These are phyloP conservation scores for Macrotis lagotis DNA, from an alignment of 2,113 vertebrate species.

Conservation along the genomic window DNA sequence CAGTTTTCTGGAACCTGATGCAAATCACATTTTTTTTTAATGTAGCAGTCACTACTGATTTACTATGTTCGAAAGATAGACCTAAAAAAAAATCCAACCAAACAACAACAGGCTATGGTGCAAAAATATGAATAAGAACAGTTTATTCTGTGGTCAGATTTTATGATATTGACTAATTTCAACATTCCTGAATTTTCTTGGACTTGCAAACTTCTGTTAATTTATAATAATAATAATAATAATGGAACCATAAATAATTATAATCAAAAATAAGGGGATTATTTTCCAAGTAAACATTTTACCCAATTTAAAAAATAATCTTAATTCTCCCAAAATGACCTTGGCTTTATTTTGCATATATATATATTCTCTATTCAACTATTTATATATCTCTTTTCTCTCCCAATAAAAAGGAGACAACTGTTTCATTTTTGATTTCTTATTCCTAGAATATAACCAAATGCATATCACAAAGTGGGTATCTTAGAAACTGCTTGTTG, in stretches of 20 bases:
- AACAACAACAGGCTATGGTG: not conserved
- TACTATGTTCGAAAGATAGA: conserved; percentile 54
- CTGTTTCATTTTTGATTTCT: not conserved
- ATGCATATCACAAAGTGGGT: not conserved
- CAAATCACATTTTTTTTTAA: conserved; percentile 54
- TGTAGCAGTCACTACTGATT: conserved; percentile 50
- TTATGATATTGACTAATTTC: not conserved
- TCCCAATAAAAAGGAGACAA: not conserved
- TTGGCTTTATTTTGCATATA: not conserved
- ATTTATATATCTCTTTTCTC: not conserved
- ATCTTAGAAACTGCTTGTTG: not conserved
- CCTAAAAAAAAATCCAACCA: conserved; percentile 59
- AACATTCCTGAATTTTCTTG: not conserved
- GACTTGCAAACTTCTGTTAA: not conserved
- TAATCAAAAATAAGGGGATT: not conserved
- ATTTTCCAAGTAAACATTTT: not conserved
- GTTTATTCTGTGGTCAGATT: not conserved
- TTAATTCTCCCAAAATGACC: not conserved
- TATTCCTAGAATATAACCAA: not conserved
- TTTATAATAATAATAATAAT: not conserved
- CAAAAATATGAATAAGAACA: not conserved
- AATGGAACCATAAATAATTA: not conserved
- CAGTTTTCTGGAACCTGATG: conserved; percentile 48
- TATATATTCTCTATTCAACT: not conserved
- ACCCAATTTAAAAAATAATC: not conserved